Conservation (phyloP, 2,113 vertebrate species). For the Alligator mississippiensis region DNA sequence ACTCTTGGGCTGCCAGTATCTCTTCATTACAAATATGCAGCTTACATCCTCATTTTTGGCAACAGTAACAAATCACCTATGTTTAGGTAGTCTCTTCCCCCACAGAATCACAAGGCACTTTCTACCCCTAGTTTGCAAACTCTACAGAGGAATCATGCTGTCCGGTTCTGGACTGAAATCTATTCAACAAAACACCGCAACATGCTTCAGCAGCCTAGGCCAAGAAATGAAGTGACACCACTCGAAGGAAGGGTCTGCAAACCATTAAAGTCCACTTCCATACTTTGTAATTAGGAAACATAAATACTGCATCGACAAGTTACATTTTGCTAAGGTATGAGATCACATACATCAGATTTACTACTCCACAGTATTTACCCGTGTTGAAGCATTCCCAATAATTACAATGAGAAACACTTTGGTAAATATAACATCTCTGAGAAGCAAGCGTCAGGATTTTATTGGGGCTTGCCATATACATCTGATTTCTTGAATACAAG, state of each 20-base stretch:
- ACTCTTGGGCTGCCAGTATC: neutral
- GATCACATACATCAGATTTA: neutral
- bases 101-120: neutral
- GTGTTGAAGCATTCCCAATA: neutral
- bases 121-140: neutral
- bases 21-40: neutral
- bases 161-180: neutral
- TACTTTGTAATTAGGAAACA: neutral
- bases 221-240: neutral
- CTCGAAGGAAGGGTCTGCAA: neutral
- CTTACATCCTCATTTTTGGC: neutral
- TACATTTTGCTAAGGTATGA: accelerated
- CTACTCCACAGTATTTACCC: neutral
- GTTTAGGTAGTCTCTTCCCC: neutral
- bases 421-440: neutral
- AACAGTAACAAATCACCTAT: neutral
- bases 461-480: neutral
- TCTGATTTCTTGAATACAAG: constrained; percentile 51
- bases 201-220: neutral
- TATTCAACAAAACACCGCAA: neutral
- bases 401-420: neutral
- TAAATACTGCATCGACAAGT: neutral
- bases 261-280: neutral
- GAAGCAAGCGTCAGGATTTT: neutral
- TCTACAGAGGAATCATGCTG: neutral